These are phyloP conservation scores for Desoria tigrina DNA, from an alignment of 2,888 invertebrate species.

Conservation along the genomic window DNA sequence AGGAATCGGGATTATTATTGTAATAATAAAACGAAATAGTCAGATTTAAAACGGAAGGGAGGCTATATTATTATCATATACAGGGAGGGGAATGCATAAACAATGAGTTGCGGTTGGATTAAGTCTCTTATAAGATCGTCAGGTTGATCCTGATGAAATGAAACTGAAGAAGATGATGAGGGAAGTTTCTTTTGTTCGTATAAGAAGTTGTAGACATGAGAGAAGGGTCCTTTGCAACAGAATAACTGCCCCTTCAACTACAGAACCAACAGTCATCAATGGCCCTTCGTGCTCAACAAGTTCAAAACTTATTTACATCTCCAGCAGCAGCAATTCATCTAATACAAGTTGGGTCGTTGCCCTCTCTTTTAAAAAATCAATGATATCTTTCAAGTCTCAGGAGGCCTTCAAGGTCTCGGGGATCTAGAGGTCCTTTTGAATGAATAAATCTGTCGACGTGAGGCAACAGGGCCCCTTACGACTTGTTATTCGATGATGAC, in stretches of 20 bases:
- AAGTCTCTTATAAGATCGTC: too few species aligned
- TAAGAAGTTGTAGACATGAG: too few species aligned
- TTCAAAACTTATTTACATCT: background rate
- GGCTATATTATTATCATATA: background rate
- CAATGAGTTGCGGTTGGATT: background rate
- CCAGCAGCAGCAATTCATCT: too few species aligned
- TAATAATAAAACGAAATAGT: too few species aligned
- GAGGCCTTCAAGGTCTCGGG: background rate
- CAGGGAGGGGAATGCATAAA: slow-evolving; percentile 4
- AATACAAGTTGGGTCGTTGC: slow-evolving; percentile 2
- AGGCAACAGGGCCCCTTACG: too few species aligned
- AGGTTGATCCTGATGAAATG: background rate
- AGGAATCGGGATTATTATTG: too few species aligned
- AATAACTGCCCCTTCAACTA: too few species aligned
- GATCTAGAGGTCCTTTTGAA: background rate
- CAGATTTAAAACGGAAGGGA: background rate
- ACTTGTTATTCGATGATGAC: too few species aligned
- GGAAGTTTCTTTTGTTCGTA: background rate
- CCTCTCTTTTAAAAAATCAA: slow-evolving; percentile 11
- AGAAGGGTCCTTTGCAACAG: too few species aligned
- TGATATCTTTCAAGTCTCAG: slow-evolving; percentile 1
- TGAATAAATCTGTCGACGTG: too few species aligned
- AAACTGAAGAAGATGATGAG: background rate
- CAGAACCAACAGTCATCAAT: background rate
- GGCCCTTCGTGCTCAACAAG: slow-evolving; percentile 10